Conservation (phyloP, 1,140 invertebrate species). For the Apis laboriosa region DNA sequence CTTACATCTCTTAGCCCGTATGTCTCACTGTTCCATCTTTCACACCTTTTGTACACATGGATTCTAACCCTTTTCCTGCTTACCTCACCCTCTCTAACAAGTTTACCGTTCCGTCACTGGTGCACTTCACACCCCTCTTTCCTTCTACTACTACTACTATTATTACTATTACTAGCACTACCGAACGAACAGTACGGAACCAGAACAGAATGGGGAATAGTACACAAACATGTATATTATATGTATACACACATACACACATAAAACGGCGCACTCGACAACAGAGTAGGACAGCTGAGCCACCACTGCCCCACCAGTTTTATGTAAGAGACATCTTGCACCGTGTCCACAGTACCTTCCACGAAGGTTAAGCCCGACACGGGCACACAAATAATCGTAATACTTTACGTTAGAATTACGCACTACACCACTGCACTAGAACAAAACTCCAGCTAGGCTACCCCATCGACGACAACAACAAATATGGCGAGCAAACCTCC, state of each 20-base stretch:
- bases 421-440: conserved; percentile 41
- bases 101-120: conserved; percentile 48
- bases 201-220: conserved; percentile 46
- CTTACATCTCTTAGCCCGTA: conserved; percentile 14
- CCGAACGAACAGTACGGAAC: conserved; percentile 42
- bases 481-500: conserved; percentile 81
- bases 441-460: conserved; percentile 71
- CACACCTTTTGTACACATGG: conserved; percentile 24
- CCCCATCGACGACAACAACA: conserved; percentile 83
- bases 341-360: conserved; percentile 31
- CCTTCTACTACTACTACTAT: conserved; percentile 7
- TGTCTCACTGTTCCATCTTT: conserved; percentile 37
- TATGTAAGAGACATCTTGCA: conserved; percentile 64
- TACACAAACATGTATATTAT: conserved; percentile 48
- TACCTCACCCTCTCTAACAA: conserved; percentile 56
- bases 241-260: conserved; percentile 54
- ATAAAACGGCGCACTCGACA: conserved; percentile 62
- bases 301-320: conserved; percentile 64
- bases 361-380: conserved; percentile 29
- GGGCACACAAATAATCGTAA: conserved; percentile 36
- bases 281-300: conserved; percentile 69
- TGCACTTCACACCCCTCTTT: conserved; percentile 53
- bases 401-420: conserved; percentile 25
- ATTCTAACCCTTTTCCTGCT: conserved; percentile 50
- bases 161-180: conserved; percentile 45